Evolutionary conservation across 2,113 vertebrate genomes (phyloP).

Genomic region (Lophochroa leadbeateri): DNA sequence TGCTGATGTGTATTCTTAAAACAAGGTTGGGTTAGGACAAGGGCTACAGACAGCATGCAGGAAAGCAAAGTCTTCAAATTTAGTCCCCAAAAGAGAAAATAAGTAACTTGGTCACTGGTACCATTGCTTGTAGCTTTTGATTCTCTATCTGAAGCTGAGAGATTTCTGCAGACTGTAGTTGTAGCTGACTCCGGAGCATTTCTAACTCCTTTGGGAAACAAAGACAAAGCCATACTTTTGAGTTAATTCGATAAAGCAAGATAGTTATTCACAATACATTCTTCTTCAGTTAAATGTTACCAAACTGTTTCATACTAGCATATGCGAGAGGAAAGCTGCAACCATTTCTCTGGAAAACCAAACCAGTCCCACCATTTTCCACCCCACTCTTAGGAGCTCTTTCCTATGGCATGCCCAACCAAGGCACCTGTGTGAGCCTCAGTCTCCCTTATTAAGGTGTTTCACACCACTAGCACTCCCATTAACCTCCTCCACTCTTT

Average conservation of each 20-base stretch:
- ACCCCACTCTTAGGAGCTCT: fast-evolving
- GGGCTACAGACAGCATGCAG: not conserved
- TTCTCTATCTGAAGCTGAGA: slow-evolving; percentile 83
- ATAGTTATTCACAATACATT: not conserved
- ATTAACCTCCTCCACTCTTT: fast-evolving
- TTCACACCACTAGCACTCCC: not conserved
- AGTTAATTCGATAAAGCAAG: not conserved
- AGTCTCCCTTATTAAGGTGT: fast-evolving
- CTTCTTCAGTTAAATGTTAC: not conserved
- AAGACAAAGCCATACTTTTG: not conserved
- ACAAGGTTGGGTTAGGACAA: not conserved
- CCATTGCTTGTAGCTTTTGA: slow-evolving; percentile 80
- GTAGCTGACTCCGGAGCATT: slow-evolving; percentile 80
- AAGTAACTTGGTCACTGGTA: slow-evolving; percentile 62
- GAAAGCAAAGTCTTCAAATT: not conserved
- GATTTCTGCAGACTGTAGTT: slow-evolving; percentile 83
- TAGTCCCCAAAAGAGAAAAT: not conserved
- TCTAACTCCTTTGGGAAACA: slow-evolving; percentile 82
- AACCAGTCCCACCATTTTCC: fast-evolving
- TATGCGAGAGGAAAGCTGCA: not conserved
- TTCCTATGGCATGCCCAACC: not conserved
- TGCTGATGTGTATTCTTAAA: not conserved
- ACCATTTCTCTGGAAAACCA: no score
- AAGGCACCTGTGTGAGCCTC: not conserved
- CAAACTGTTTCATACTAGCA: not conserved